Conservation (phyloP, 2,797 vertebrate genomes). For the Miichthys miiuy region DNA sequence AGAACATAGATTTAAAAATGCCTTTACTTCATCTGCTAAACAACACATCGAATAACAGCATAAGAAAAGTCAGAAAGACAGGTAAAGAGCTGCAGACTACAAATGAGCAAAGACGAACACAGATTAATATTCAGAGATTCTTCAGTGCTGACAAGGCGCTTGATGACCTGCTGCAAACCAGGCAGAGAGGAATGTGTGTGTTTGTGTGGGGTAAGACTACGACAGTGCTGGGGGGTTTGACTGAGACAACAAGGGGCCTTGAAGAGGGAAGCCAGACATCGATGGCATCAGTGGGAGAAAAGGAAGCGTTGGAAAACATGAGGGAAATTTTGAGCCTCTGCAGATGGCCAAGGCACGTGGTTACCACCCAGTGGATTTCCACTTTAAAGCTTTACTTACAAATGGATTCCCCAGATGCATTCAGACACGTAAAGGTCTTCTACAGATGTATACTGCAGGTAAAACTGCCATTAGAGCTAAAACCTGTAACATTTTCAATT, state of each 20-base stretch:
- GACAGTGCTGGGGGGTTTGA: neutral
- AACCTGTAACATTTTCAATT: neutral
- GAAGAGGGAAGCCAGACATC: constrained; percentile 13
- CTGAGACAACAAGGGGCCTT: constrained; percentile 23
- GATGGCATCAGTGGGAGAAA: constrained; percentile 36
- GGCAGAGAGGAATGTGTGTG: constrained; percentile 16
- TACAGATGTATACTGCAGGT: neutral
- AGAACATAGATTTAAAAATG: neutral
- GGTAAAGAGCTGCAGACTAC: constrained; percentile 13
- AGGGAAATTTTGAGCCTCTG: constrained; percentile 42
- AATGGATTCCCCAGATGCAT: constrained; percentile 30
- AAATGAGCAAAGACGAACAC: constrained; percentile 11
- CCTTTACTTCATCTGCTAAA: neutral
- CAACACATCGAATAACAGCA: neutral
- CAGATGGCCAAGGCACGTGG: constrained; percentile 53
- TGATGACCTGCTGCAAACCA: constrained; percentile 8
- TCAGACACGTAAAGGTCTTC: neutral
- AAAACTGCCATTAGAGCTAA: neutral
- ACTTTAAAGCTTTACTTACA: constrained; percentile 26
- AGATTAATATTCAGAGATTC: constrained; percentile 53
- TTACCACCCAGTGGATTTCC: constrained; percentile 35
- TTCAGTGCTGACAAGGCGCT: constrained; percentile 46
- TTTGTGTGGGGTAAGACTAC: constrained; percentile 4
- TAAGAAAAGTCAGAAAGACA: constrained; percentile 18
- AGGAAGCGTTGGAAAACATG: constrained; percentile 43